Base-by-base conservation (phyloP, 2,113 vertebrate species). In the Istiophorus platypterus region DNA sequence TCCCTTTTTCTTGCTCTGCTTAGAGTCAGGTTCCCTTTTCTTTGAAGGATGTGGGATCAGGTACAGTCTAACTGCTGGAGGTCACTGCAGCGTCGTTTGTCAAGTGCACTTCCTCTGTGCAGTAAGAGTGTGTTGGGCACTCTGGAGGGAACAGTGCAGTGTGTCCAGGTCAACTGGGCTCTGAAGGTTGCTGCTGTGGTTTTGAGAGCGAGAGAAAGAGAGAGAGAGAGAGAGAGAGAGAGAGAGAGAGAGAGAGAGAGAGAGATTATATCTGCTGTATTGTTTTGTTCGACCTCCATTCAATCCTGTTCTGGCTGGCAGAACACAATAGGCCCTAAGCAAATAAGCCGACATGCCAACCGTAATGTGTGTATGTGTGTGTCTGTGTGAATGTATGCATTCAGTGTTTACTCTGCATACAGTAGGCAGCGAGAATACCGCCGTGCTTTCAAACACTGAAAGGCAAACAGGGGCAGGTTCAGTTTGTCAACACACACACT, bases 21-120 rank as follows among this genome's bases (percentile, higher is more conserved):
- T 27, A 85, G 90, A 83, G 82, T 90, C 88, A 39, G 76, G 84
- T 90, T 92, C 78, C 82, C 67, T 63, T 82, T 82, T 72, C 72
- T 87, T 26, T 64, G 34, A 52, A 75, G 52, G 85, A 80, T 74
- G 67, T 37, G 64, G 80, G 88, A 89, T 89, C 85, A 72, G 85
- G 84, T 85, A 27, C 74, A 17, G 76, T 64, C 13, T 18, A 45
- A 42, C 24, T 58, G 78, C 73, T 82, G 67, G 62, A 89, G 76
- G 66, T 76, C 65, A 76, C 77, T 47, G 70, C 7, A 20, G 74
- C 45, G 74, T 76, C 58, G 45, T 85, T 79, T 71, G 85, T 74
- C 47, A 64, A 77, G 85, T 49, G 80, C 31, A 65, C 54, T 54
- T 77, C 72, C 64, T 74, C 11, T 17, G 66, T 62, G 49, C 41